These are phyloP conservation scores for Alfaro cultratus DNA, from an alignment of 2,797 vertebrate genomes.

Conservation along the genomic window DNA sequence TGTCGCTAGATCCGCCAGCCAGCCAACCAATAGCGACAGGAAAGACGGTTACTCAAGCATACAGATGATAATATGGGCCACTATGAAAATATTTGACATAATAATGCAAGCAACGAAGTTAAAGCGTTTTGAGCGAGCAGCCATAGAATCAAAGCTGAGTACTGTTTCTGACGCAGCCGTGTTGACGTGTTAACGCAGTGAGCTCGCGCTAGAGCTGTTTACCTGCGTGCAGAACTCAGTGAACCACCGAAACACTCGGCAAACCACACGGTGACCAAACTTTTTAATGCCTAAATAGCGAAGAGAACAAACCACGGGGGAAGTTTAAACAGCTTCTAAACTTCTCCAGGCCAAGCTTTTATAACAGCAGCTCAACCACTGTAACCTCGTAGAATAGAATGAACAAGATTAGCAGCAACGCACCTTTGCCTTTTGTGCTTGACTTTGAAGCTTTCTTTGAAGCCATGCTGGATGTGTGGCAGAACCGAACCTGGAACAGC, in stretches of 20 bases:
- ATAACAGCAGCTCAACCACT: not conserved
- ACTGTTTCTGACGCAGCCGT: not conserved
- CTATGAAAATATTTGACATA: not conserved
- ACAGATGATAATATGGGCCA: not conserved
- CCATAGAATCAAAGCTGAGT: not conserved
- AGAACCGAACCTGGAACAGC: not conserved
- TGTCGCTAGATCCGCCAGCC: not conserved
- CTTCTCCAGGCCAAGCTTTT: not conserved
- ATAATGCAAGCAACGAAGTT: not conserved
- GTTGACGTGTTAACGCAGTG: constrained; percentile 1
- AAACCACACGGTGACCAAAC: not conserved
- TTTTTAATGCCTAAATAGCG: not conserved
- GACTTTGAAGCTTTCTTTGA: constrained; percentile 5
- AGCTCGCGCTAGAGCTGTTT: not conserved
- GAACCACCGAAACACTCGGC: not conserved
- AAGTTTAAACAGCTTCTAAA: not conserved
- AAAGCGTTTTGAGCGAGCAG: not conserved
- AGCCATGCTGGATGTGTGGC: not conserved
- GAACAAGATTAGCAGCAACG: not conserved
- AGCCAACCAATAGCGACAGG: not conserved
- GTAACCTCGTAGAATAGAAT: not conserved
- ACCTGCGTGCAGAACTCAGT: not conserved
- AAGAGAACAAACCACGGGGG: not conserved
- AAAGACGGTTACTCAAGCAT: not conserved
- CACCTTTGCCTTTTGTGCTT: constrained; percentile 5